Percentiles rank a stretch among this genome's conserved stretches.
Conservation (phyloP, 2,113 vertebrate species). For the Trematocara variabile region DNA sequence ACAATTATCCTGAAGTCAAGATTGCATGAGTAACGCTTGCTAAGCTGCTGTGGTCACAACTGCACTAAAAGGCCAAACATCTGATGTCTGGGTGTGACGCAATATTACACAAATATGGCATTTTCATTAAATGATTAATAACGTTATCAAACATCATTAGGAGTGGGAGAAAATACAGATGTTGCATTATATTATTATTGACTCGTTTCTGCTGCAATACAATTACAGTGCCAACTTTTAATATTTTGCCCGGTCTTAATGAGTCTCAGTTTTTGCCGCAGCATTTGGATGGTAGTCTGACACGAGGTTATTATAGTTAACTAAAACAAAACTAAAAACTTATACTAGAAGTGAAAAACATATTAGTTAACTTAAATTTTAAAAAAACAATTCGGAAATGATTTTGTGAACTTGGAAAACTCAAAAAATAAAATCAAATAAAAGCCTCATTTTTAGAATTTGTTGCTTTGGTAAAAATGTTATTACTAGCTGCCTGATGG, state of each 20-base stretch:
- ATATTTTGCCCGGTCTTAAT: not conserved
- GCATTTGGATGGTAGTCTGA: not conserved
- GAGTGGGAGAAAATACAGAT: not conserved
- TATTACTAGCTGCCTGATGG: not conserved
- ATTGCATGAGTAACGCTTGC: slow-evolving; percentile 34
- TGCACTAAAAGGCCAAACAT: not conserved
- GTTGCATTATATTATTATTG: not conserved
- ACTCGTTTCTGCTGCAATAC: not conserved
- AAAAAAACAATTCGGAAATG: not conserved
- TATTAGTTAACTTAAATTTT: not conserved
- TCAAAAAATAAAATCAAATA: not conserved
- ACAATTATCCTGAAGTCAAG: slow-evolving; percentile 20
- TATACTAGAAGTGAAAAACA: not conserved
- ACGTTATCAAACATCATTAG: not conserved
- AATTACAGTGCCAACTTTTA: too few species aligned
- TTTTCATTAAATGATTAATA: not conserved
- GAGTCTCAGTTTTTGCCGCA: not conserved
- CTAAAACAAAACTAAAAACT: not conserved
- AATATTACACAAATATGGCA: not conserved
- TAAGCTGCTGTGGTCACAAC: slow-evolving; percentile 2
- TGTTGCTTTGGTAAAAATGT: not conserved
- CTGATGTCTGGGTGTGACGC: not conserved
- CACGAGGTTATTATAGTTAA: not conserved
- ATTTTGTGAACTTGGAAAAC: not conserved
- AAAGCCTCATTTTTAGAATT: not conserved